Conservation (phyloP, 2,113 vertebrate species). For the Cynopterus brachyotis region DNA sequence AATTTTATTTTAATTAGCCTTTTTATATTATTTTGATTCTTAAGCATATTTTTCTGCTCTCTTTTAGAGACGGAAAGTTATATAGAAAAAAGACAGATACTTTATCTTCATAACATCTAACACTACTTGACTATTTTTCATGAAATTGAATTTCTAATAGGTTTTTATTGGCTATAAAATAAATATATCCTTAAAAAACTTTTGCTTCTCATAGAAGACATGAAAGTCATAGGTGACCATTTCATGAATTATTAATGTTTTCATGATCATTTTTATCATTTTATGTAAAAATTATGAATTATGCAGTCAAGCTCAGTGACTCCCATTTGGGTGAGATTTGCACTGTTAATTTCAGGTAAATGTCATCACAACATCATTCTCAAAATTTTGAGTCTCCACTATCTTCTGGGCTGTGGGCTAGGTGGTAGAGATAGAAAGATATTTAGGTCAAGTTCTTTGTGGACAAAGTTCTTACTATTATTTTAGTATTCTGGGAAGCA, state of each 20-base stretch:
- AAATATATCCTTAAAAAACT: background rate
- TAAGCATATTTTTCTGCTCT: background rate
- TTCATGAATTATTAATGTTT: background rate
- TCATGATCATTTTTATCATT: background rate
- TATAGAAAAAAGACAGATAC: background rate
- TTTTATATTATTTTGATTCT: background rate
- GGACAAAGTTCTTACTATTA: background rate
- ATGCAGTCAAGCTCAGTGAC: background rate
- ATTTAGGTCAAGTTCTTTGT: background rate
- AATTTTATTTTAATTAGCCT: background rate
- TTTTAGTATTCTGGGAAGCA: background rate
- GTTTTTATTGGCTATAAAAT: background rate
- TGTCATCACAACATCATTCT: background rate
- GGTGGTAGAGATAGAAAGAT: background rate
- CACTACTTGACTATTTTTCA: background rate
- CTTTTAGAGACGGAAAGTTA: background rate
- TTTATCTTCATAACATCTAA: background rate
- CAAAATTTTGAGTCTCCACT: background rate
- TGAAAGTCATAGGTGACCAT: background rate
- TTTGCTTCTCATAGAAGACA: background rate
- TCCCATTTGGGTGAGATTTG: background rate
- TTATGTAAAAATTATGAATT: background rate
- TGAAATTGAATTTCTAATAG: background rate
- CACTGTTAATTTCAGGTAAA: background rate
- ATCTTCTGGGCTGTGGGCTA: background rate